phyloP scores from a whole-genome alignment of 1,140 invertebrate genomes.

The Dendrolimus punctatus region DNA sequence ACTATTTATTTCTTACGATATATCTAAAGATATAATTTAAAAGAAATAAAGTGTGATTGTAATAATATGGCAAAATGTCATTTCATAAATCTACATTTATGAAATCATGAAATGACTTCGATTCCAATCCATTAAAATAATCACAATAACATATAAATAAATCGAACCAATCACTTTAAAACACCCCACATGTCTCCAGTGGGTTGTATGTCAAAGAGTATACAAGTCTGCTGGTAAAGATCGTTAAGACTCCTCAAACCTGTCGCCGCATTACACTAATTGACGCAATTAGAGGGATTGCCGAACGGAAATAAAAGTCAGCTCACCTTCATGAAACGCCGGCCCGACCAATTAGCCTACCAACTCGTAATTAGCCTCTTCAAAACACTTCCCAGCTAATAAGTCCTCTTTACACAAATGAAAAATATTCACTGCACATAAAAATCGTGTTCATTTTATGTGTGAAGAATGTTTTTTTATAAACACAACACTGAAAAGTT shows the following conservation, averaged over 20 bases:
- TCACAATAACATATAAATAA: not conserved
- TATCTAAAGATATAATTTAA: too few species aligned
- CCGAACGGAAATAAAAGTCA: constrained; percentile 70
- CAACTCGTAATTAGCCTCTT: constrained; percentile 62
- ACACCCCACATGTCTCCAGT: constrained; percentile 14
- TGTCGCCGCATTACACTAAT: constrained; percentile 71
- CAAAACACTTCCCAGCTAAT: constrained; percentile 39
- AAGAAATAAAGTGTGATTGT: too few species aligned
- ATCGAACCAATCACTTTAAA: constrained; percentile 16
- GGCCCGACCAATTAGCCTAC: constrained; percentile 66
- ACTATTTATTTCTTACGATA: too few species aligned
- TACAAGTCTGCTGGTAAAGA: constrained; percentile 37
- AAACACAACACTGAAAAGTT: constrained; percentile 58
- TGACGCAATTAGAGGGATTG: constrained; percentile 71
- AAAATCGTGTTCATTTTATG: constrained; percentile 44
- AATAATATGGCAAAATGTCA: too few species aligned
- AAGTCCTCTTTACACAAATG: constrained; percentile 44
- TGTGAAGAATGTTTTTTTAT: constrained; percentile 28
- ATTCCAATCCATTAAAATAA: too few species aligned
- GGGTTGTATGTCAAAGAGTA: constrained; percentile 50
- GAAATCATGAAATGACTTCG: too few species aligned
- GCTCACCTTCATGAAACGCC: constrained; percentile 70
- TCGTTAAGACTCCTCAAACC: constrained; percentile 67
- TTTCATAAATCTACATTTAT: too few species aligned
- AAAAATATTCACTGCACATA: constrained; percentile 45